A percentile compares a stretch with the other conserved stretches of the same genome.
Conservation (phyloP, 2,113 vertebrate species). For the Tauraco erythrolophus region DNA sequence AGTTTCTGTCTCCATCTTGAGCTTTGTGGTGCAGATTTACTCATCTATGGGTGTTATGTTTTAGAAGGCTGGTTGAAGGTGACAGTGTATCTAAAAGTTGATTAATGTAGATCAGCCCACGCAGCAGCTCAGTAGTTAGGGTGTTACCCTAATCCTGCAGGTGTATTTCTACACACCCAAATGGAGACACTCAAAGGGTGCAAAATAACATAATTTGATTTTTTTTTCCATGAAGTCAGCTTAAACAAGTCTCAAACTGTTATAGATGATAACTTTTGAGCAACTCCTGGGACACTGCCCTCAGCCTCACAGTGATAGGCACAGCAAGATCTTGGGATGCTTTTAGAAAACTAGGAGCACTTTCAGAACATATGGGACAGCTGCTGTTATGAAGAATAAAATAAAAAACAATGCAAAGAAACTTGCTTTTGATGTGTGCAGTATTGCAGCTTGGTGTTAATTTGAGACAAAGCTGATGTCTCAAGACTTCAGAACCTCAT, state of each 20-base stretch:
- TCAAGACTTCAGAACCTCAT: neutral
- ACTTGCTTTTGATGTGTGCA: conserved; percentile 17
- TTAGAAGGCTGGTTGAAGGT: neutral
- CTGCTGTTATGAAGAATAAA: neutral
- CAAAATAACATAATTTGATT: neutral
- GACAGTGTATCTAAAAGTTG: neutral
- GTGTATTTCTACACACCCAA: neutral
- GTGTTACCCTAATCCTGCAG: neutral
- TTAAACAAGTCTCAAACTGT: conserved; percentile 12
- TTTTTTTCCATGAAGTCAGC: neutral
- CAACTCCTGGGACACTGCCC: neutral
- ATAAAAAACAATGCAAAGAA: neutral
- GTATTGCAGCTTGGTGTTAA: neutral
- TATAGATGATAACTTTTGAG: neutral
- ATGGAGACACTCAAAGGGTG: neutral
- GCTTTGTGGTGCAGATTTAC: neutral
- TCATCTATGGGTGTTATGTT: neutral
- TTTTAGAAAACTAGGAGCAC: neutral
- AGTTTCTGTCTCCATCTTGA: neutral
- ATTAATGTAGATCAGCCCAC: neutral
- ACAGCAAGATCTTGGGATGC: neutral
- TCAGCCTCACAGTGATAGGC: neutral
- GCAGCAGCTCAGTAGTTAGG: neutral
- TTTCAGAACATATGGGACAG: neutral
- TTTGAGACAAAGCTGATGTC: neutral